Conservation (phyloP, 2,797 vertebrate genomes). For the Catostomus latipinnis region DNA sequence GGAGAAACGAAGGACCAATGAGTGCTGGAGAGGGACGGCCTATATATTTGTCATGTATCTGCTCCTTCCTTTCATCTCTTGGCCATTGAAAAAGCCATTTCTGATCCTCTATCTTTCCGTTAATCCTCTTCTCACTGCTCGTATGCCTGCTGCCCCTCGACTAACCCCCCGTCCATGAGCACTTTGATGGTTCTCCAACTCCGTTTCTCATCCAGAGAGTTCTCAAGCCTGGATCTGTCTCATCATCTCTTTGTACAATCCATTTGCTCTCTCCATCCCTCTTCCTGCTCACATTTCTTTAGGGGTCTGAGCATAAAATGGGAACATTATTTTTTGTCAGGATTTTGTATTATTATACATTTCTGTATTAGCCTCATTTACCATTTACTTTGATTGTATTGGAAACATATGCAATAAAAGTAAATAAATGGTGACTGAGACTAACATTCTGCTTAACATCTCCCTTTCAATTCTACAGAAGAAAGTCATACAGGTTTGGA, state of each 20-base stretch:
- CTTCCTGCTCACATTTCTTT: conserved; percentile 41
- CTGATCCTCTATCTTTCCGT: conserved; percentile 14
- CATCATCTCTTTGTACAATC: conserved; percentile 34
- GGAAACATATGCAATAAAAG: no score
- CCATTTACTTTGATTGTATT: no score
- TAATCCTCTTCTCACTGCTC: conserved; percentile 34
- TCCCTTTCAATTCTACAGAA: no score
- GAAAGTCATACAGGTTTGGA: no score
- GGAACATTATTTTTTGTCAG: no score
- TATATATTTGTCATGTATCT: conserved; percentile 33
- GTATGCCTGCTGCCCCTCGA: conserved; percentile 34
- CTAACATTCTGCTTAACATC: no score
- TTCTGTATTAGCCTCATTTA: no score
- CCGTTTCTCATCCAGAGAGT: conserved; percentile 25
- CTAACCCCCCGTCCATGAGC: conserved; percentile 30
- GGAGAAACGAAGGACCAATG: conserved; percentile 39
- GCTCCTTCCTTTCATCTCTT: conserved; percentile 31
- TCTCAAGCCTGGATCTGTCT: conserved; percentile 36
- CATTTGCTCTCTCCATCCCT: conserved; percentile 40
- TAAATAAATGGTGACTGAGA: no score
- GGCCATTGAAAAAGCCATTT: conserved; percentile 38
- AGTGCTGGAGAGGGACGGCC: conserved; percentile 7
- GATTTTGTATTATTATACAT: no score
- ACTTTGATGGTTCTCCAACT: conserved; percentile 47
- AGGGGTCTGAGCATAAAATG: no score